Conservation (phyloP, 2,113 vertebrate genomes). For the Hippocampus abdominalis region DNA sequence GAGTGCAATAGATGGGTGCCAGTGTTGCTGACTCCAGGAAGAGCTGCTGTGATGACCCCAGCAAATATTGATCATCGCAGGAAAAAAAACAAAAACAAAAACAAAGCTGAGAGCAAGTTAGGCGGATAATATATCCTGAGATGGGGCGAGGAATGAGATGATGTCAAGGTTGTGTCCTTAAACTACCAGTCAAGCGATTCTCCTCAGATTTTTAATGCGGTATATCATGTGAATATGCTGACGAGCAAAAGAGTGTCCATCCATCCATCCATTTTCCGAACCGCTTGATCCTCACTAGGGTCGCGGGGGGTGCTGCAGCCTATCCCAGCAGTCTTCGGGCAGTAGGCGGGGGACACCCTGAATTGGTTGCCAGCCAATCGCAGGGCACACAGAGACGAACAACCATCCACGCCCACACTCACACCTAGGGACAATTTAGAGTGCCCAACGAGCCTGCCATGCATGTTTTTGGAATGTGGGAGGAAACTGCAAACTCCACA, state of each 20-base stretch:
- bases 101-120: constrained; percentile 1
- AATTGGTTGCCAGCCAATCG: too few relatives aligned
- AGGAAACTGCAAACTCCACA: too few relatives aligned
- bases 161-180: constrained; percentile 14
- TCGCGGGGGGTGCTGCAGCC: too few relatives aligned
- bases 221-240: background rate
- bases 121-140: background rate
- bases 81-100: background rate
- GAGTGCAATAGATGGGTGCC: constrained; percentile 28
- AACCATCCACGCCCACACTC: too few relatives aligned
- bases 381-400: too few relatives aligned
- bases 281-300: too few relatives aligned
- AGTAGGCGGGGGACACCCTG: too few relatives aligned
- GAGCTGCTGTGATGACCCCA: constrained; percentile 46
- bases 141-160: background rate
- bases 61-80: constrained; percentile 27
- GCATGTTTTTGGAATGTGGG: too few relatives aligned
- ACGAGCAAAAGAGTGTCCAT: background rate
- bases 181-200: constrained; percentile 8
- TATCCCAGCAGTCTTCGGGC: too few relatives aligned
- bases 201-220: constrained; percentile 3
- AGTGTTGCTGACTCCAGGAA: constrained; percentile 56
- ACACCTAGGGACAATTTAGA: too few relatives aligned
- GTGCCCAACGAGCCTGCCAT: too few relatives aligned
- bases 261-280: too few relatives aligned